A percentile compares a stretch with the other conserved stretches of the same genome.
Evolutionary conservation across 2,113 vertebrate species (phyloP).

Genomic region (Nipponia nippon): DNA sequence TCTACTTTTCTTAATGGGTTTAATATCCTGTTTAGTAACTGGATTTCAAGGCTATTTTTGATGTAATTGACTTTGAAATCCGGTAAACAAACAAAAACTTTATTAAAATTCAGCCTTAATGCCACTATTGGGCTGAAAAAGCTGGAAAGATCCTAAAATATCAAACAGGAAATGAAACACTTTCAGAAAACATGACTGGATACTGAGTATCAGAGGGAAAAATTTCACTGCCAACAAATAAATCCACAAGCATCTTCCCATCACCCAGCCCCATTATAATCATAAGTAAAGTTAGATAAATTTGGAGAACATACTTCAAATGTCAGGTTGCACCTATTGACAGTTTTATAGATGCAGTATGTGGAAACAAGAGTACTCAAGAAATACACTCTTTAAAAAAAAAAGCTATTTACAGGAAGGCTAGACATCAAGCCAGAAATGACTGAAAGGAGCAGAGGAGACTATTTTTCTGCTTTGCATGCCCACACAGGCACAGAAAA

Average conservation of each 20-base stretch:
- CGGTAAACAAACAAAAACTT: neutral
- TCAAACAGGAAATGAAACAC: neutral
- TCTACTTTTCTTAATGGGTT: neutral
- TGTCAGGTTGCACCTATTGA: neutral
- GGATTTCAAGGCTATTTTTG: neutral
- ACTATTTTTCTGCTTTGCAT: neutral
- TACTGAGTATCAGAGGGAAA: neutral
- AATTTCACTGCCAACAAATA: neutral
- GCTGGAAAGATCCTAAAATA: neutral
- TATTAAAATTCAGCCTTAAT: neutral
- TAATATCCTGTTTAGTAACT: neutral
- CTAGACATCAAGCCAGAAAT: neutral
- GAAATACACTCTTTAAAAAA: neutral
- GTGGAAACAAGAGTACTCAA: neutral
- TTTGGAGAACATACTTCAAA: neutral
- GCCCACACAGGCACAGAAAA: neutral
- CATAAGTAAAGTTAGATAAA: neutral
- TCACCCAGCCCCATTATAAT: neutral
- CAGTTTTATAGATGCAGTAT: neutral
- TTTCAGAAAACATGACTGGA: neutral
- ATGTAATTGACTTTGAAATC: neutral
- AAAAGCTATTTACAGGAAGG: neutral
- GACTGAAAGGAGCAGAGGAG: neutral
- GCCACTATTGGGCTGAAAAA: neutral
- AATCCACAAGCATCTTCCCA: neutral